Percentiles rank a stretch among this genome's conserved stretches.
These are phyloP conservation scores for Alethe castanea DNA, from an alignment of 2,113 vertebrate genomes.

Conservation along the genomic window DNA sequence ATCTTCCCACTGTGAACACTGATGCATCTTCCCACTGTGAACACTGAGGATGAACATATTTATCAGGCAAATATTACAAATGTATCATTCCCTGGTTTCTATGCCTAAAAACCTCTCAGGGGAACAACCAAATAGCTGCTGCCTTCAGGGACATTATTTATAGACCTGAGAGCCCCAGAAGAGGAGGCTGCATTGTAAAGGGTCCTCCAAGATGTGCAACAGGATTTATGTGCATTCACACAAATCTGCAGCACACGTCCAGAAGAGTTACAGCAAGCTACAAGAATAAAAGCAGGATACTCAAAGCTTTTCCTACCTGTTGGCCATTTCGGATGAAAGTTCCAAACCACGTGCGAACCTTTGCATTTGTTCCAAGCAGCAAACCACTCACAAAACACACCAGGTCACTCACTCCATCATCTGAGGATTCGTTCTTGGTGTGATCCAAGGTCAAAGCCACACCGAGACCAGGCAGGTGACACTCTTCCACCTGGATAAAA, in stretches of 20 bases:
- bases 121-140: background rate
- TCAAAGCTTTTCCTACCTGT: conserved; percentile 76
- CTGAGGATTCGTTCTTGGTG: conserved; percentile 84
- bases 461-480: conserved; percentile 93
- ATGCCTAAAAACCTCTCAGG: background rate
- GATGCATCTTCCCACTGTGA: background rate
- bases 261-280: background rate
- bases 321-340: conserved; percentile 98
- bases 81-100: background rate
- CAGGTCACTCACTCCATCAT: conserved; percentile 93
- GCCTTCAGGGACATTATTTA: background rate
- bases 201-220: fast-evolving
- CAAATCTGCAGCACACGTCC: fast-evolving
- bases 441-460: conserved; percentile 96
- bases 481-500: conserved; percentile 89
- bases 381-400: conserved; percentile 96
- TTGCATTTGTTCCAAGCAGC: conserved; percentile 93
- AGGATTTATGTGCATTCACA: background rate
- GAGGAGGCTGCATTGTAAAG: fast-evolving
- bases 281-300: background rate
- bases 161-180: background rate
- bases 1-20: background rate
- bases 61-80: background rate
- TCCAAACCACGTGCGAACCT: conserved; percentile 98
- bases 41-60: background rate